Evolutionary conservation across 1,140 invertebrate species (phyloP), one percentile per base, ranked within the genome.

Genomic region (Drosophila dunni): DNA sequence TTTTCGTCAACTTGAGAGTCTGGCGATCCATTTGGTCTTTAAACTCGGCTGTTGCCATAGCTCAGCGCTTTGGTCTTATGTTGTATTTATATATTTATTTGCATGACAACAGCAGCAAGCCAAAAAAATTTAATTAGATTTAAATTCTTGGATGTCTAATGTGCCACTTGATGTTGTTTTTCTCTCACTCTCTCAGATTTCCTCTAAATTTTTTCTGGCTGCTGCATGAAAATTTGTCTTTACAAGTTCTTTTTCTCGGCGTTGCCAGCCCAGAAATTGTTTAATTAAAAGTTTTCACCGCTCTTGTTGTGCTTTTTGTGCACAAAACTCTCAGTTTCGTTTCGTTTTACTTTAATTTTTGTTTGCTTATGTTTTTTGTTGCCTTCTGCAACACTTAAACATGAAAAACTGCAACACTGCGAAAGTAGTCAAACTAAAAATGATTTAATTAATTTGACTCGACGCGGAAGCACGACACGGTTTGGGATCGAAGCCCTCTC

Each of bases 211-310:
- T 65, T 71, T 38, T 20, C 11, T 50, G 50, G 44, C 57, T 51
- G 60, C 51, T 42, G 51, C 53, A 61, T 44, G 61, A 65, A 85
- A 88, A 89, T 81, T 88, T 89, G 84, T 88, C 84, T 75, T 80
- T 69, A 81, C 78, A 88, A 82, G 80, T 82, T 29, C 2, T 29
- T 29, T 29, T 29, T 81, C 63, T 67, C 45, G 46, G 51, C 75
- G 78, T 70, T 81, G 77, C 72, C 71, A 73, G 73, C 73, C 74
- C 80, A 89, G 54, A 89, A 89, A 89, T 78, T 89, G 84, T 89
- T 89, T 89, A 89, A 89, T 89, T 89, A 89, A 89, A 89, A 89
- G 80, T 89, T 89, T 84, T 70, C 75, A 34, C 54, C 67, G 67
- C 72, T 73, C 75, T 74, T 74, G 69, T 72, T 77, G 69, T 61